Evolutionary conservation across 2,113 vertebrate species (phyloP).

Genomic region (Tragelaphus strepsiceros): DNA sequence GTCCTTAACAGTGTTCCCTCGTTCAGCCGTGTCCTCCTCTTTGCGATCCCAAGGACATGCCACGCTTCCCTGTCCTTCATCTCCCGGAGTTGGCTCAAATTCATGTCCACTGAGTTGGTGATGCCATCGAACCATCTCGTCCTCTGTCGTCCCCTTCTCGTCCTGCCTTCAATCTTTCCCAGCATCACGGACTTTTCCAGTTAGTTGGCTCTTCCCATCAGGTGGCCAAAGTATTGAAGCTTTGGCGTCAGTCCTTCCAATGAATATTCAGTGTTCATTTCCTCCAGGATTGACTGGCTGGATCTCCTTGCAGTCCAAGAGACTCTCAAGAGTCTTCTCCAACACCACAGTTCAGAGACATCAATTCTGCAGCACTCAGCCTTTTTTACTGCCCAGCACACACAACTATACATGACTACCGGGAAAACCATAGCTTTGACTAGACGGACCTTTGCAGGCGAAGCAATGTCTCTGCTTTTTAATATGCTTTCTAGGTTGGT

Average conservation of each 20-base stretch:
- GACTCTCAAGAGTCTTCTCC: background rate
- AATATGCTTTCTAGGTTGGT: background rate
- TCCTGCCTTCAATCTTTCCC: background rate
- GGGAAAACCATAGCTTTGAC: background rate
- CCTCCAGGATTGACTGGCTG: background rate
- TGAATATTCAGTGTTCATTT: background rate
- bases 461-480: background rate
- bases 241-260: background rate
- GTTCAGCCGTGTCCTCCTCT: accelerated
- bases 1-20: accelerated
- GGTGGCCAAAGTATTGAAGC: background rate
- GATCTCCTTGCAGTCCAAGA: background rate
- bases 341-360: background rate
- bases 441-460: background rate
- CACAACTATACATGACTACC: background rate
- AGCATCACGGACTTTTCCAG: background rate
- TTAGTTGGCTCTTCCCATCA: background rate
- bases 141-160: background rate
- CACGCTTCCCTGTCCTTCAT: background rate
- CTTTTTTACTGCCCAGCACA: background rate
- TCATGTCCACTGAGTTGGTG: accelerated
- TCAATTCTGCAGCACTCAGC: background rate
- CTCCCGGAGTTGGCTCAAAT: accelerated
- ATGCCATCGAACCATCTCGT: background rate
- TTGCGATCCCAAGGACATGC: accelerated